Evolutionary conservation across 2,888 invertebrate genomes (phyloP).

Genomic region (Synanthedon vespiformis): DNA sequence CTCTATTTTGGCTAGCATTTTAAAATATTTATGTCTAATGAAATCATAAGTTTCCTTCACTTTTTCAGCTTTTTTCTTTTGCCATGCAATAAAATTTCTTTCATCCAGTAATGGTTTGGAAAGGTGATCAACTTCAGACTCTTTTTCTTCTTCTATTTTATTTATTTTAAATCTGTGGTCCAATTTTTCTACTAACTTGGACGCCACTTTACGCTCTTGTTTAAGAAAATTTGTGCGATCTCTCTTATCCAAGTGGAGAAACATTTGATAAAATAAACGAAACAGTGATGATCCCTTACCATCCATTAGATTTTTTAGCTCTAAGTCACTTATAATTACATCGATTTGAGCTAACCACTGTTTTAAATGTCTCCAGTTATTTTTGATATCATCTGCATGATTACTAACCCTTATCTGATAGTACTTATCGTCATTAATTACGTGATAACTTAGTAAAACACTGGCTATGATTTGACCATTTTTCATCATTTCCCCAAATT

Average conservation of each 20-base stretch:
- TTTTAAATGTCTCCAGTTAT: conserved; percentile 62
- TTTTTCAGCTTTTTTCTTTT: conserved; percentile 57
- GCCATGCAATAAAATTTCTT: conserved; percentile 69
- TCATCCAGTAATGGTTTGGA: conserved; percentile 56
- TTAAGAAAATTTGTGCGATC: conserved; percentile 68
- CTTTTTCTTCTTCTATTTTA: conserved; percentile 32
- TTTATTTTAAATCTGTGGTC: conserved; percentile 44
- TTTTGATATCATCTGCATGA: conserved; percentile 44
- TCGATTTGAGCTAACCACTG: conserved; percentile 67
- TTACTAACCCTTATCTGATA: conserved; percentile 51
- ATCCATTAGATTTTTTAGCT: conserved; percentile 56
- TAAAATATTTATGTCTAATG: conserved; percentile 50
- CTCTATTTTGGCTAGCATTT: conserved; percentile 37
- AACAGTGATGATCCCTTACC: conserved; percentile 63
- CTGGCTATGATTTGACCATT: conserved; percentile 70
- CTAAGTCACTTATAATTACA: conserved; percentile 48
- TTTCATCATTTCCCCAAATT: conserved; percentile 67
- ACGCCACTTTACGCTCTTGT: conserved; percentile 51
- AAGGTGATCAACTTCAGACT: conserved; percentile 44
- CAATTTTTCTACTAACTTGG: conserved; percentile 45
- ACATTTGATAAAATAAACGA: conserved; percentile 73
- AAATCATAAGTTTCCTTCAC: conserved; percentile 52
- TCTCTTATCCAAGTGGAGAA: conserved; percentile 70
- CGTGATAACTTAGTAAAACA: conserved; percentile 69
- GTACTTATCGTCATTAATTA: conserved; percentile 69